Conservation (phyloP, 2,113 vertebrate genomes). For the Cynocephalus volans region DNA sequence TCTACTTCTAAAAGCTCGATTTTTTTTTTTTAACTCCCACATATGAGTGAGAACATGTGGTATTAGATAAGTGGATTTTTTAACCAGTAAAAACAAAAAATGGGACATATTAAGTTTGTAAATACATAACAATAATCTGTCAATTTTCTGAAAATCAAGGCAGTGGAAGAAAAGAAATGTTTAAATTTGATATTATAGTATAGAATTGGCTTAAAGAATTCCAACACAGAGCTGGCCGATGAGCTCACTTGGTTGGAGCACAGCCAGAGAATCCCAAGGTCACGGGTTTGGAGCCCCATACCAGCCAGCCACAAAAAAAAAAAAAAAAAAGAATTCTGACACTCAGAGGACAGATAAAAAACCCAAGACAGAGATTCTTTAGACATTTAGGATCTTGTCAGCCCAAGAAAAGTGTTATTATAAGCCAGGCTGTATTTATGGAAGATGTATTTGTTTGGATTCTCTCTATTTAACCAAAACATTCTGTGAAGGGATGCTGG, state of each 20-base stretch:
- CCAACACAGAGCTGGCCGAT: background rate
- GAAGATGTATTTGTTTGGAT: background rate
- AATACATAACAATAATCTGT: background rate
- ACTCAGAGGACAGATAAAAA: background rate
- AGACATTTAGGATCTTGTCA: slow-evolving; percentile 3
- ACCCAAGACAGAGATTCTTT: background rate
- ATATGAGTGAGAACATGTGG: no score
- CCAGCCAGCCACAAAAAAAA: no score
- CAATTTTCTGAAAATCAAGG: slow-evolving; percentile 24
- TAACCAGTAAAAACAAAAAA: slow-evolving; percentile 23
- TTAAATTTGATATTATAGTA: slow-evolving; percentile 10
- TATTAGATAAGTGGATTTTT: background rate
- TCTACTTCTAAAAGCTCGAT: no score
- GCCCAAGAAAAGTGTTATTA: background rate
- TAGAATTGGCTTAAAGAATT: slow-evolving; percentile 36
- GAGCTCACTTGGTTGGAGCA: no score
- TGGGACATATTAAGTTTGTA: background rate
- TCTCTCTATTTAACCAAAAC: slow-evolving; percentile 24
- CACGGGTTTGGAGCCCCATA: no score
- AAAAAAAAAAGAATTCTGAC: background rate
- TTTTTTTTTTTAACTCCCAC: no score
- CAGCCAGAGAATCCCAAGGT: no score
- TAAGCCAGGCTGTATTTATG: background rate
- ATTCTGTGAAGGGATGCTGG: background rate
- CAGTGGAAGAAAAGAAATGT: background rate